Percentiles rank a stretch among this genome's conserved stretches.
phyloP scores from a whole-genome alignment of 2,797 vertebrate species.

The Epinephelus awoara region DNA sequence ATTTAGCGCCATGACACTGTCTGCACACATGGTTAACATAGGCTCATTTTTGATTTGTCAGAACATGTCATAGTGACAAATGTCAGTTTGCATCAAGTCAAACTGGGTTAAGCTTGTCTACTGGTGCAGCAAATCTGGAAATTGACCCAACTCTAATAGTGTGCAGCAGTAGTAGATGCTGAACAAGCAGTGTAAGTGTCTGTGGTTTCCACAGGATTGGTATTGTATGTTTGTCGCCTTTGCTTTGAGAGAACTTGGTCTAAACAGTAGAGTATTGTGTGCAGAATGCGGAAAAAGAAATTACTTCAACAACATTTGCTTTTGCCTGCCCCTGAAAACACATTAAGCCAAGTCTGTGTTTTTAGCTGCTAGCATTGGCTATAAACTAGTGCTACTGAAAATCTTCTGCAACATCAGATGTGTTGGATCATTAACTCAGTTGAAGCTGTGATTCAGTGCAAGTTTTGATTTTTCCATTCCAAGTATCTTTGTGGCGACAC shows the following conservation, averaged over 20 bases:
- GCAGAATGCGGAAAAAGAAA: neutral
- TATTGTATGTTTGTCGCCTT: neutral
- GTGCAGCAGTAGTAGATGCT: neutral
- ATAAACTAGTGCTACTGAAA: neutral
- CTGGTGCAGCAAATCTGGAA: too few species aligned
- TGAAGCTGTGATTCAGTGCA: neutral
- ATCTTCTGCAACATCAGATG: neutral
- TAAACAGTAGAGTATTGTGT: neutral
- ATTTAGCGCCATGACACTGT: too few species aligned
- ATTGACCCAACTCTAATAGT: too few species aligned
- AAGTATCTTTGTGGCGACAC: neutral
- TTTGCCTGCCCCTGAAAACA: neutral
- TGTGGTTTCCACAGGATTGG: neutral
- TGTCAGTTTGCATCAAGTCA: too few species aligned
- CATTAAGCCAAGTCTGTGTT: neutral
- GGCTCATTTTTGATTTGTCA: too few species aligned
- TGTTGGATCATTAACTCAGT: neutral
- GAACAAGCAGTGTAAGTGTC: neutral
- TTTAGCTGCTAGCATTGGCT: slow-evolving; percentile 10
- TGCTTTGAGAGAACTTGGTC: neutral
- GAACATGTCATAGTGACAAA: too few species aligned
- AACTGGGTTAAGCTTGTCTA: too few species aligned
- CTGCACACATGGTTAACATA: too few species aligned
- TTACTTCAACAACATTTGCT: neutral
- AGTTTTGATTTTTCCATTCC: neutral